Evolutionary conservation across 2,113 vertebrate species (phyloP).

Genomic region (Pollimyrus isidori): DNA sequence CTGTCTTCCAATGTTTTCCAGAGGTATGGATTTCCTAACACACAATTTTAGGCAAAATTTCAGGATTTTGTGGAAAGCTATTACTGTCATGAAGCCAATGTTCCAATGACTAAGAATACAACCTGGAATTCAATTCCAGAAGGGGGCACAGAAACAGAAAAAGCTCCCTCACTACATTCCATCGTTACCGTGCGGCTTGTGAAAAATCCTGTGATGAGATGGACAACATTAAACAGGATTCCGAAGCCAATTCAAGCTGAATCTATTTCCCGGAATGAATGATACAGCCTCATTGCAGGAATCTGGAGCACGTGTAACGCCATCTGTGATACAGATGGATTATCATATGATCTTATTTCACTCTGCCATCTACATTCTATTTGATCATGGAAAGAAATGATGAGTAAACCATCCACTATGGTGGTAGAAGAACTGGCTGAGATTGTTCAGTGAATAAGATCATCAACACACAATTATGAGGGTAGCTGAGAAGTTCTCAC

Average conservation of each 20-base stretch:
- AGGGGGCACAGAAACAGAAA: neutral
- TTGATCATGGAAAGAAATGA: neutral
- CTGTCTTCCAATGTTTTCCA: neutral
- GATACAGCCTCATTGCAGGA: neutral
- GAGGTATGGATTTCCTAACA: neutral
- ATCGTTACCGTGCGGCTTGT: neutral
- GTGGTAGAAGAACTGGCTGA: neutral
- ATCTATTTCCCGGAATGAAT: neutral
- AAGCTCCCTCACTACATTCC: neutral
- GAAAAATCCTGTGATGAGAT: neutral
- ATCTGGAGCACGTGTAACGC: neutral
- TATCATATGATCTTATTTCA: neutral
- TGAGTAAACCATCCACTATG: neutral
- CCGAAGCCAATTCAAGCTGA: neutral
- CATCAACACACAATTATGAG: neutral
- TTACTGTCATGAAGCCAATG: neutral
- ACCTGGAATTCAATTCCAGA: neutral
- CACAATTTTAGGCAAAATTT: neutral
- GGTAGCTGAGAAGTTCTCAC: neutral
- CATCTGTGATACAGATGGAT: neutral
- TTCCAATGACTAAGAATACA: neutral
- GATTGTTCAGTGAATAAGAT: neutral
- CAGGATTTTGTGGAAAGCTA: neutral
- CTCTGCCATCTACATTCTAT: neutral
- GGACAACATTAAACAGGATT: neutral